phyloP scores from a whole-genome alignment of 2,797 vertebrate genomes.

The Mareca penelope region DNA sequence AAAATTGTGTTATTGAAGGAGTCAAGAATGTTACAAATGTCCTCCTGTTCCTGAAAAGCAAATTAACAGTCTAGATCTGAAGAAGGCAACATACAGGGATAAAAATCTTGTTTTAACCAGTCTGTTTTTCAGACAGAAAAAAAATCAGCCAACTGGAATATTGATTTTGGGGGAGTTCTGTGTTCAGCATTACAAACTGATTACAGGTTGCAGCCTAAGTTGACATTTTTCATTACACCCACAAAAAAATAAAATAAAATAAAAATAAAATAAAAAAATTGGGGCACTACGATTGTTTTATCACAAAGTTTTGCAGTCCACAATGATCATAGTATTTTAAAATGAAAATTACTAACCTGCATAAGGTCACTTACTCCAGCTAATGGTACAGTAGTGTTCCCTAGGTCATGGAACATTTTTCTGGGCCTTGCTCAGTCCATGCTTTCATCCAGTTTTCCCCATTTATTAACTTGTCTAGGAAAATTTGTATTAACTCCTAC shows the following conservation, averaged over 20 bases:
- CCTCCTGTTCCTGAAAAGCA: neutral
- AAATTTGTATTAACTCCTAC: neutral
- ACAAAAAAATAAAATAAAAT: neutral
- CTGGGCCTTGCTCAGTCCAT: neutral
- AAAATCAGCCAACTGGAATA: fast-evolving
- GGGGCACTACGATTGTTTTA: neutral
- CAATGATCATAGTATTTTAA: neutral
- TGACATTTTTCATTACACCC: neutral
- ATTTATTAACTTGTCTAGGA: neutral
- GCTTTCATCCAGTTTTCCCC: neutral
- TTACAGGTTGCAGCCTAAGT: neutral
- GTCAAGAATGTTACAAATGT: neutral
- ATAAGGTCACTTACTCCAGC: neutral
- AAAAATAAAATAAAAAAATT: neutral
- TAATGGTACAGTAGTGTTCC: neutral
- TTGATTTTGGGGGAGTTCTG: neutral
- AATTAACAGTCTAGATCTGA: neutral
- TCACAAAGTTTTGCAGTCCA: neutral
- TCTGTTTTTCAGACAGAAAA: neutral
- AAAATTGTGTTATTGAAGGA: neutral
- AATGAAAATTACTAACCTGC: neutral
- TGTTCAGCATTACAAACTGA: neutral
- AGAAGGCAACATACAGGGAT: neutral
- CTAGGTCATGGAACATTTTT: neutral
- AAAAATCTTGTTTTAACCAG: neutral